Base-by-base conservation (phyloP, 2,113 vertebrate genomes). In the Sterrhoptilus dennistouni region DNA sequence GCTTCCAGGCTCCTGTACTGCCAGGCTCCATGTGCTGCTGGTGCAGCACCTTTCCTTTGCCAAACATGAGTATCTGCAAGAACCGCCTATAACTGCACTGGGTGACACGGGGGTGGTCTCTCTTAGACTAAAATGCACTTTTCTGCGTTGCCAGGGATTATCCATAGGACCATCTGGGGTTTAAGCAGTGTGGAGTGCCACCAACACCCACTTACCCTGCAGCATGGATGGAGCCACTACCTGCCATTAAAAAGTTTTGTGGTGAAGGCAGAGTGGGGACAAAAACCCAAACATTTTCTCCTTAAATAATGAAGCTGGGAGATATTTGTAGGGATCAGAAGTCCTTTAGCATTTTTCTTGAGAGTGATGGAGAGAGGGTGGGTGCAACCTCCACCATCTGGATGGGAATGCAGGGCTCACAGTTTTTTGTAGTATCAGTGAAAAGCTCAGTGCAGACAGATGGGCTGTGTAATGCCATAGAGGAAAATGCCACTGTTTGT, bases 171-270 rank as follows among this genome's bases (percentile, higher is more conserved):
- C 0, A 0, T 5, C 16, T 16, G 35, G 14, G 7, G 11, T 38
- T 79, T 27, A 14, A 24, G 18, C 18, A 19, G 33, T 4, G 45
- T 14, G 24, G 38, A 23, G 9, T 27, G 23, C 23, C 21, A 12
- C 11, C 3, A 3, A 3, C 2, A 4, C 10, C 1, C 64, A 44
- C 28, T 19, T 10, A 52, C 5, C 42, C 24, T 0, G 0, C 33
- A 47, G 45, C 36, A n/a, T 0, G 1, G 45, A 14, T 21, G 20
- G 54, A 53, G 18, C 6, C 65, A n/a, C 40, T 7, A 31, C 29
- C 18, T 52, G 27, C 36, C 31, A 8, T 68, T 76, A 14, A n/a
- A 28, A 60, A 29, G 11, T 11, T 63, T 29, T 68, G 8, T 70
- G 33, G 33, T 70, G 9, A 78, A 59, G 20, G 44, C 22, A 33